A percentile compares a stretch with the other conserved stretches of the same genome.
phyloP scores from a whole-genome alignment of 1,140 invertebrate genomes.

The Bombus vancouverensis region DNA sequence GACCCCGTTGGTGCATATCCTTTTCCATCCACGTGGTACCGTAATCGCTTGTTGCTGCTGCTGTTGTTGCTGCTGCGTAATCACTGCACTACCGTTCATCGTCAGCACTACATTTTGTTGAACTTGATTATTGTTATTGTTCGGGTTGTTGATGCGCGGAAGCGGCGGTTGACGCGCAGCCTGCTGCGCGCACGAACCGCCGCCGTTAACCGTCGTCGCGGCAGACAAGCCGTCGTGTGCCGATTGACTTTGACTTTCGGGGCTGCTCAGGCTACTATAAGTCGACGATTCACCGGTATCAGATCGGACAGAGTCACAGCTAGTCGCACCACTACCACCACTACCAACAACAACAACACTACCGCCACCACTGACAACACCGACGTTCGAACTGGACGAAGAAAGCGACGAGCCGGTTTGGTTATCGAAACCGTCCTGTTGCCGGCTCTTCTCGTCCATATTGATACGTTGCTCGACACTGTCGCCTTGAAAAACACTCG shows the following conservation, averaged over 20 bases:
- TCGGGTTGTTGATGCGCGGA: conserved; percentile 57
- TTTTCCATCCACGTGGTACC: conserved; percentile 84
- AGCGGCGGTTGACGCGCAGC: conserved; percentile 68
- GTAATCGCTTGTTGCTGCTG: conserved; percentile 67
- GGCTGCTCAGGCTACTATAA: conserved; percentile 80
- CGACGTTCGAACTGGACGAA: conserved; percentile 33
- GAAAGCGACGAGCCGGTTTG: conserved; percentile 53
- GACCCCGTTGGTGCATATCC: conserved; percentile 83
- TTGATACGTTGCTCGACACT: conserved; percentile 51
- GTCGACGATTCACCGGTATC: conserved; percentile 79
- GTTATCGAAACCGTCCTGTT: conserved; percentile 61
- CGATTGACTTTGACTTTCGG: conserved; percentile 77
- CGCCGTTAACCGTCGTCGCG: conserved; percentile 60
- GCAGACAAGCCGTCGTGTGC: conserved; percentile 51
- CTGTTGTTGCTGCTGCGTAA: conserved; percentile 63
- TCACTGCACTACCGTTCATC: conserved; percentile 68
- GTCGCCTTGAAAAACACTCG: conserved; percentile 46
- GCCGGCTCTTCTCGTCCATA: conserved; percentile 60
- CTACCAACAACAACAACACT: conserved; percentile 34
- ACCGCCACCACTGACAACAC: conserved; percentile 40
- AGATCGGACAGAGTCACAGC: conserved; percentile 79
- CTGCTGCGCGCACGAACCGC: conserved; percentile 77
- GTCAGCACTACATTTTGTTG: conserved; percentile 71
- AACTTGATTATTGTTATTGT: conserved; percentile 59
- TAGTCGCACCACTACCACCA: conserved; percentile 45